phyloP scores from a whole-genome alignment of 2,797 vertebrate genomes.

The Galaxias olidus region DNA sequence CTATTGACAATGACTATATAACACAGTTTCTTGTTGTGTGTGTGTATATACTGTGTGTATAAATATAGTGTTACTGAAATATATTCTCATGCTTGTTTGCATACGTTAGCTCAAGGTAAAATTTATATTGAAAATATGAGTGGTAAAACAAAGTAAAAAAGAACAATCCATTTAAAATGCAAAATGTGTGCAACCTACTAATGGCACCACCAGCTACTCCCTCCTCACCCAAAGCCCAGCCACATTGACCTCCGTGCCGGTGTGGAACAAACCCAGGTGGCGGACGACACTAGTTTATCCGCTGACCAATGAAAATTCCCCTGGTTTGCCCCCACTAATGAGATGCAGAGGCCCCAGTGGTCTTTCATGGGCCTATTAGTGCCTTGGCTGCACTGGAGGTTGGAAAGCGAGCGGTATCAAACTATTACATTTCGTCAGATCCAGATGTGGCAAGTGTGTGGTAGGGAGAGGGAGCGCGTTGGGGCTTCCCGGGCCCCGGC shows the following conservation, averaged over 20 bases:
- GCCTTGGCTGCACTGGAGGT: slow-evolving; percentile 35
- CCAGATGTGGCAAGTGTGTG: slow-evolving; percentile 43
- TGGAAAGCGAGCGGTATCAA: slow-evolving; percentile 46
- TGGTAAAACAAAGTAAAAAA: too few relatives aligned
- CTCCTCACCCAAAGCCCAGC: slow-evolving; percentile 6
- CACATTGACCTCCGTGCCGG: slow-evolving; percentile 3
- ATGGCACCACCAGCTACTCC: neutral
- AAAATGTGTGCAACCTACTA: neutral
- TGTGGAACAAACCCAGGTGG: slow-evolving; percentile 46
- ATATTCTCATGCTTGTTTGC: too few relatives aligned
- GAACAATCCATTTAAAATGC: too few relatives aligned
- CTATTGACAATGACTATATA: neutral
- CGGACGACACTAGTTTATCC: slow-evolving; percentile 38
- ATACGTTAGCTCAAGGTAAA: too few relatives aligned
- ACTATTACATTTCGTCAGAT: slow-evolving; percentile 49
- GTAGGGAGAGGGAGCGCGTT: slow-evolving; percentile 9
- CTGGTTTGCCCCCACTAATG: slow-evolving; percentile 32
- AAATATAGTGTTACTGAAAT: too few relatives aligned
- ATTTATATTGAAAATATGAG: too few relatives aligned
- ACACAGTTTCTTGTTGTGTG: too few relatives aligned
- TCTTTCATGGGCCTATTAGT: slow-evolving; percentile 56
- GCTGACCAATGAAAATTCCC: slow-evolving; percentile 47
- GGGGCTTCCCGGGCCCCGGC: slow-evolving; percentile 20
- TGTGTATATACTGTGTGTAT: too few relatives aligned
- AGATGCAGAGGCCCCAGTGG: slow-evolving; percentile 38